These are phyloP conservation scores for Betta splendens DNA, from an alignment of 2,797 vertebrate species.

Conservation along the genomic window DNA sequence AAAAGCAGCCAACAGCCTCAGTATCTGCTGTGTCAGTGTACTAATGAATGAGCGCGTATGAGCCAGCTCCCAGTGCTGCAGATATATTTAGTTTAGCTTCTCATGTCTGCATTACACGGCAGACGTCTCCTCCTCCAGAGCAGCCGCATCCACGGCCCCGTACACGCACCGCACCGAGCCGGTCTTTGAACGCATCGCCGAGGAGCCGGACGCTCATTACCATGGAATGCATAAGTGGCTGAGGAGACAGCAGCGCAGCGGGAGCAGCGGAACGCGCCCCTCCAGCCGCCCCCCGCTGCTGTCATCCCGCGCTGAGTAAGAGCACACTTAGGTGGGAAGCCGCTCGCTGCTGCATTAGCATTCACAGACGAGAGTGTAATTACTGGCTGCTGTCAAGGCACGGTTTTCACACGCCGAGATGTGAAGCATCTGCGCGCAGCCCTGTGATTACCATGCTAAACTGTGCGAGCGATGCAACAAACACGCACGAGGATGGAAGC, in stretches of 20 bases:
- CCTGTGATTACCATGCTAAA: conserved; percentile 30
- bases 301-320: conserved; percentile 18
- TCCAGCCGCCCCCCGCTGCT: too few species aligned
- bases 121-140: conserved; percentile 13
- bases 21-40: conserved; percentile 67
- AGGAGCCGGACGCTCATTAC: conserved; percentile 1
- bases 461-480: not conserved
- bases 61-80: conserved; percentile 45
- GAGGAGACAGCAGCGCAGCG: conserved; percentile 15
- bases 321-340: conserved; percentile 18
- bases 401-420: conserved; percentile 33
- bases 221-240: conserved; percentile 14
- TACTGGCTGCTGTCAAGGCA: conserved; percentile 31
- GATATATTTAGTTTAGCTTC: conserved; percentile 35
- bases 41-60: conserved; percentile 61
- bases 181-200: conserved; percentile 9
- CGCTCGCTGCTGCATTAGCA: conserved; percentile 24
- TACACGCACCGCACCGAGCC: too few species aligned
- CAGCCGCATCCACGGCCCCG: conserved; percentile 9
- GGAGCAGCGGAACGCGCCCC: too few species aligned
- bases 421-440: conserved; percentile 32
- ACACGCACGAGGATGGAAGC: not conserved
- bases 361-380: conserved; percentile 45
- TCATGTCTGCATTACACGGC: conserved; percentile 4
- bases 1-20: conserved; percentile 56